Evolutionary conservation across 1,140 invertebrate species (phyloP).

Genomic region (Drosophila orosa): DNA sequence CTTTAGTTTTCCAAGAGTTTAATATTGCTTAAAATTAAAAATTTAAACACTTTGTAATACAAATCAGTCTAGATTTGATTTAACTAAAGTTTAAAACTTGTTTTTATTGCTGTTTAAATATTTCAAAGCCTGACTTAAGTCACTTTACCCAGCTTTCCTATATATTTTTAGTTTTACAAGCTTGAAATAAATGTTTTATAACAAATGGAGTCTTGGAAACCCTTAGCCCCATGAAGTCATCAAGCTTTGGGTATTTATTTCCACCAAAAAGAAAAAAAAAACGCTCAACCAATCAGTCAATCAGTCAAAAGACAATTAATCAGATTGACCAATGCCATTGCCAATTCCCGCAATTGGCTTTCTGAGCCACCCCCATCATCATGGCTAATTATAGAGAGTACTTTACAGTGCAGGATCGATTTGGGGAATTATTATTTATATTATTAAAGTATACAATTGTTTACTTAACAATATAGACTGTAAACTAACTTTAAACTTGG

Average conservation of each 20-base stretch:
- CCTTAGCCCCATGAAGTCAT: conserved; percentile 9
- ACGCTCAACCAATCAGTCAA: conserved; percentile 2
- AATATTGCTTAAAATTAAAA: not conserved
- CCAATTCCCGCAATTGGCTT: conserved; percentile 19
- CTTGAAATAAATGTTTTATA: not conserved
- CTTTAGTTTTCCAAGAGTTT: not conserved
- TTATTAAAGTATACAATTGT: too few species aligned
- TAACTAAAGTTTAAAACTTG: not conserved
- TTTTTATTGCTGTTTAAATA: not conserved
- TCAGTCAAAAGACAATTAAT: conserved; percentile 16
- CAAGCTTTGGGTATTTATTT: not conserved
- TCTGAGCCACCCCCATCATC: conserved; percentile 32
- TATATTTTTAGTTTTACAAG: not conserved
- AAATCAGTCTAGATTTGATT: not conserved
- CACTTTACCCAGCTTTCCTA: too few species aligned
- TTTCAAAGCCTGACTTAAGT: not conserved
- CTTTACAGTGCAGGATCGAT: not conserved
- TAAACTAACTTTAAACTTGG: not conserved
- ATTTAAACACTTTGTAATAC: not conserved
- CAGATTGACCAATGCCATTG: conserved; percentile 24
- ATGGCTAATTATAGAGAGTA: conserved; percentile 39
- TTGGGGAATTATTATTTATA: not conserved
- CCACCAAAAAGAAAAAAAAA: not conserved
- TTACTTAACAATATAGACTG: not conserved
- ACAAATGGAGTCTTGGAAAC: not conserved